Conservation (phyloP, 35 echinoderm and acorn worm species). For the Apostichopus parvimensis region DNA sequence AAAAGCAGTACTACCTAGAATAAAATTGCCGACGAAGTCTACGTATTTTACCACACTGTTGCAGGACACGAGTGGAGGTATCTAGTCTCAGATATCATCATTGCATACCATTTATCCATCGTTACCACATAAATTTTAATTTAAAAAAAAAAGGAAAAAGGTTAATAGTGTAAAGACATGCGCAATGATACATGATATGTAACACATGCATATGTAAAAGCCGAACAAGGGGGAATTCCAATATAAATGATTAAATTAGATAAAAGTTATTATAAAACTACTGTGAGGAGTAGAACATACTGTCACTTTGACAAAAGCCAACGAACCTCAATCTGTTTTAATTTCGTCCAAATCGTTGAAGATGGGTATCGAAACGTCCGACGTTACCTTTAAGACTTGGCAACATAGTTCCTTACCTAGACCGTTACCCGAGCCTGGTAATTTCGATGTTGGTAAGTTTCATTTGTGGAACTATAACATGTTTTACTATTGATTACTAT, state of each 20-base stretch:
- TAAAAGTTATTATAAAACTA: not conserved
- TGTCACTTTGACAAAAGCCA: not conserved
- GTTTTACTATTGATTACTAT: too few relatives aligned
- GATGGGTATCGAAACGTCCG: not conserved
- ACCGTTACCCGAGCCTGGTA: not conserved
- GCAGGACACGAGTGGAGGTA: too few relatives aligned
- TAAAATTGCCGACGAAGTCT: too few relatives aligned
- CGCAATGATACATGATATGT: too few relatives aligned
- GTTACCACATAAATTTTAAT: too few relatives aligned
- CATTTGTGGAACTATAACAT: too few relatives aligned
- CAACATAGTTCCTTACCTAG: not conserved
- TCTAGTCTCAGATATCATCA: too few relatives aligned
- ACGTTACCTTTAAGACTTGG: not conserved
- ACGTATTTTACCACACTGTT: too few relatives aligned
- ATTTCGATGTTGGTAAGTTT: not conserved
- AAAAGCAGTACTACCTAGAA: too few relatives aligned
- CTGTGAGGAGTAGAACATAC: not conserved
- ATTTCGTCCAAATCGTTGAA: not conserved
- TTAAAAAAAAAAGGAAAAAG: too few relatives aligned
- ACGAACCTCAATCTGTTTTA: not conserved
- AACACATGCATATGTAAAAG: not conserved
- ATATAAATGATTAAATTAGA: not conserved
- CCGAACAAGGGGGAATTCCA: not conserved
- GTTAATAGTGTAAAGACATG: too few relatives aligned
- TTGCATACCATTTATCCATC: too few relatives aligned